These are phyloP conservation scores for Paracyclopina nana DNA, from an alignment of 1,140 invertebrate species.

Conservation along the genomic window DNA sequence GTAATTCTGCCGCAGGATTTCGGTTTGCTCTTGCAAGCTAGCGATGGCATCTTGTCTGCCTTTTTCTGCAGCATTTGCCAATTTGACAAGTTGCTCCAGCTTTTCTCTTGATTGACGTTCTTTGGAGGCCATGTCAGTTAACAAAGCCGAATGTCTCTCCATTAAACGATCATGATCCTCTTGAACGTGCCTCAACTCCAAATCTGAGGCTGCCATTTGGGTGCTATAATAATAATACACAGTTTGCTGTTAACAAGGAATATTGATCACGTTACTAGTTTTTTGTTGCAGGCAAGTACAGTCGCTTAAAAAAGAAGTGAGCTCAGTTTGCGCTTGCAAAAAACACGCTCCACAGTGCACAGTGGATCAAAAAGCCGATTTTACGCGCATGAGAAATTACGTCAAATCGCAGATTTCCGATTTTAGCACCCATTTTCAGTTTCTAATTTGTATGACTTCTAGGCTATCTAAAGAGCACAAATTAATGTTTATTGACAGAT, in stretches of 20 bases:
- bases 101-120: neutral
- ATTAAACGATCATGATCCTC: constrained; percentile 16
- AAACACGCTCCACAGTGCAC: neutral
- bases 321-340: neutral
- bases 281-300: neutral
- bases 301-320: neutral
- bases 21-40: neutral
- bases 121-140: constrained; percentile 3
- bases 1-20: neutral
- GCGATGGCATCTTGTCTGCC: neutral
- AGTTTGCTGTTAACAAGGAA: neutral
- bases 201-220: neutral
- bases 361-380: no score
- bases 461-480: no score
- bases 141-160: constrained; percentile 11
- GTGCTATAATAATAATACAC: neutral
- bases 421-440: no score
- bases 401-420: no score
- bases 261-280: neutral
- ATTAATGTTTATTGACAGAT: no score
- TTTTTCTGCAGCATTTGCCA: neutral
- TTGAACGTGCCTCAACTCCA: constrained; percentile 7
- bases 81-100: neutral
- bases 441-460: no score
- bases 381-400: no score